phyloP scores from a whole-genome alignment of 2,797 vertebrate genomes.

The Clarias laeviceps region DNA sequence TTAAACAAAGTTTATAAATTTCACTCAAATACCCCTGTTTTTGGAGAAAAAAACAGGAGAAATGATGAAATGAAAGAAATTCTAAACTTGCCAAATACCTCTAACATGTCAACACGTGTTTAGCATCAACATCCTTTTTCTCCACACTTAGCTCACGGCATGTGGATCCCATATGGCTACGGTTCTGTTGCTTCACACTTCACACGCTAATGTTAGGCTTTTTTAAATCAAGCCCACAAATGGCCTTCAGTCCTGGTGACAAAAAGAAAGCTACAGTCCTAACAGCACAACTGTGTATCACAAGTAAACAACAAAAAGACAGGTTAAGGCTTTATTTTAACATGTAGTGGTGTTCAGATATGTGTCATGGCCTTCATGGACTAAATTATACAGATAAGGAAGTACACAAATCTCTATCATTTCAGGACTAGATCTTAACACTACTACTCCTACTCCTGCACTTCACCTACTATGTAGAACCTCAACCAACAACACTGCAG shows the following conservation, averaged over 20 bases:
- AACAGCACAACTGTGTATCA: constrained; percentile 23
- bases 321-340: background rate
- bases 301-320: constrained; percentile 7
- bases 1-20: background rate
- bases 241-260: constrained; percentile 52
- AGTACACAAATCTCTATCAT: background rate
- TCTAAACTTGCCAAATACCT: background rate
- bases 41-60: background rate
- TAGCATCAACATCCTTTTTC: background rate
- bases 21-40: background rate
- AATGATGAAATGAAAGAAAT: background rate
- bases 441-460: background rate
- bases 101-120: background rate
- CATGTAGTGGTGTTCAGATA: background rate
- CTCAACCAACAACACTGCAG: background rate
- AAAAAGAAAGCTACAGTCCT: constrained; percentile 17
- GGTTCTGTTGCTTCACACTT: constrained; percentile 25
- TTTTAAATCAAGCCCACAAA: constrained; percentile 62
- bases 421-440: background rate
- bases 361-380: background rate
- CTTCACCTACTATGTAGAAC: background rate
- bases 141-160: constrained; percentile 12
- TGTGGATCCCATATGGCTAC: constrained; percentile 34
- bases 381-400: background rate
- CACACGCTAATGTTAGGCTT: constrained; percentile 49